Conservation (phyloP, 2,888 invertebrate genomes). For the Exocentrus adspersus region DNA sequence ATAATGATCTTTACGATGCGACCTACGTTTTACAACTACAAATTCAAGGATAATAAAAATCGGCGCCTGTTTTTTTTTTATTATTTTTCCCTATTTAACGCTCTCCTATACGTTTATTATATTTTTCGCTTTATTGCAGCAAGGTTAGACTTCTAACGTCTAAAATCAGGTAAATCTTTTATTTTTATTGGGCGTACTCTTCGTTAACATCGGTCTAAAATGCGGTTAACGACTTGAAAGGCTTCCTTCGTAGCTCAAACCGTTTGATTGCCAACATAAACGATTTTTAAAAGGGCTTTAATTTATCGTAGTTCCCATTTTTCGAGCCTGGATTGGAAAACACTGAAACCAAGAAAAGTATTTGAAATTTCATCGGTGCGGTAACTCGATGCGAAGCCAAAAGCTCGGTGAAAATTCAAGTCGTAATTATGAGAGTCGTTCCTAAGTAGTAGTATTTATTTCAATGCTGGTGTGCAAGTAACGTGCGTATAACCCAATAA, state of each 20-base stretch:
- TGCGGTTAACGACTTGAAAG: constrained; percentile 24
- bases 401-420: constrained; percentile 25
- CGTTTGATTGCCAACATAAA: constrained; percentile 35
- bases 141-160: constrained; percentile 24
- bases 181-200: constrained; percentile 28
- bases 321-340: too few relatives aligned
- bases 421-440: constrained; percentile 25
- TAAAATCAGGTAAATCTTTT: constrained; percentile 29
- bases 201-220: constrained; percentile 21
- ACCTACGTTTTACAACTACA: constrained; percentile 55
- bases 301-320: background rate
- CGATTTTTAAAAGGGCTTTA: background rate
- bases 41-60: constrained; percentile 55
- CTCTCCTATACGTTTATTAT: constrained; percentile 1
- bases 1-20: constrained; percentile 58
- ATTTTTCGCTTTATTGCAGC: constrained; percentile 22
- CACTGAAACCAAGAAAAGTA: background rate
- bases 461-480: constrained; percentile 15
- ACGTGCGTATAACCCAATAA: constrained; percentile 34
- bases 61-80: constrained; percentile 49
- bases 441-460: constrained; percentile 30
- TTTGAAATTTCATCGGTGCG: constrained; percentile 18
- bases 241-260: constrained; percentile 23
- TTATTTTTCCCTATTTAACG: constrained; percentile 12
- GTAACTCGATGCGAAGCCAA: constrained; percentile 27